Evolutionary conservation across 2,113 vertebrate species (phyloP), one percentile per base, ranked within the genome.

Genomic region (Myxocyprinus asiaticus): DNA sequence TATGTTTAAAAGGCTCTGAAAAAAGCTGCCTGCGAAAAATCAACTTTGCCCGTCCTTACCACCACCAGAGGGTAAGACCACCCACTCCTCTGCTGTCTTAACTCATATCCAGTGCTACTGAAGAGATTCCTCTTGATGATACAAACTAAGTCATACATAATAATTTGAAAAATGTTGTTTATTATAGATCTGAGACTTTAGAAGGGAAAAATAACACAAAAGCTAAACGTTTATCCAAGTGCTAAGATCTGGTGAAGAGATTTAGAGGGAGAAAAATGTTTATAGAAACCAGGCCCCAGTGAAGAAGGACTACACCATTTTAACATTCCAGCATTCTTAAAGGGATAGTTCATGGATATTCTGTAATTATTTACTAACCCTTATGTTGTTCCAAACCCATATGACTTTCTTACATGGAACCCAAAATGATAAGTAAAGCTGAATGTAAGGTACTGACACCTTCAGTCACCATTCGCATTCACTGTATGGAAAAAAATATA

Each of bases 11-110:
- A 78, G 85, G 85, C 5, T 80, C 88, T 51, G 92, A 87, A 84
- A 87, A 85, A 63, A 91, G 89, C 73, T 97, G 96, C 77, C 84
- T 95, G 83, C 88, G 91, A 78, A 92, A 79, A 67, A 85, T 94
- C 72, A 86, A 89, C 71, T 88, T 93, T 45, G 88, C 81, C 83
- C 91, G 80, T 50, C 86, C 96, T 75, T 83, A 89, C 64, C 83
- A 84, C 45, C 90, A 94, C 83, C 96, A 96, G 88, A 96, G 86
- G 94, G 96, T 98, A 93, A 74, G 83, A 85, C 70, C 63, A 81
- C 22, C 77, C 65, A 33, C 42, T 51, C 14, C 17, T 15, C 66
- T 8, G 10, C 8, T 15, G 0, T 8, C 12, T 7, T 0, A 47
- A 8, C 15, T 55, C 22, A 17, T 12, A n/a, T 11, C 8, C 12